A percentile compares a stretch with the other conserved stretches of the same genome.
These are phyloP conservation scores for Trematocara variabile DNA, from an alignment of 2,113 vertebrate genomes.

Conservation along the genomic window DNA sequence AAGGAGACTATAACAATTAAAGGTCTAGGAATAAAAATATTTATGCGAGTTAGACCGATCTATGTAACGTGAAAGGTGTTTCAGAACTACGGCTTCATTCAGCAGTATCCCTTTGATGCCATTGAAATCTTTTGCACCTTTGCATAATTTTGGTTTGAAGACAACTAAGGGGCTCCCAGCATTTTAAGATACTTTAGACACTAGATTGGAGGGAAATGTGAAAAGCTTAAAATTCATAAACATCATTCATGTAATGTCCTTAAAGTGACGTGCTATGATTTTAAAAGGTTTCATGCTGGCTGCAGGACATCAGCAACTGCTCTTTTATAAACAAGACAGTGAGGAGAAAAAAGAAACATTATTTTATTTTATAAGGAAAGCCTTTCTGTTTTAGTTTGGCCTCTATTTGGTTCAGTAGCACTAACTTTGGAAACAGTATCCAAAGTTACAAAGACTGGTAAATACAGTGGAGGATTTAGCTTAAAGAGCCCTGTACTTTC, in stretches of 20 bases:
- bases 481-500: not conserved
- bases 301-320: not conserved
- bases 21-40: not conserved
- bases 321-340: not conserved
- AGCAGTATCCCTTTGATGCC: not conserved
- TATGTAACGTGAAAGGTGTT: not conserved
- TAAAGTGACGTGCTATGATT: not conserved
- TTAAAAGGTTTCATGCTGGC: not conserved
- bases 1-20: not conserved
- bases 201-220: not conserved
- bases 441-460: not conserved
- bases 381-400: not conserved
- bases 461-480: not conserved
- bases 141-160: not conserved
- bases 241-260: not conserved
- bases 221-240: not conserved
- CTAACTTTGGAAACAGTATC: not conserved
- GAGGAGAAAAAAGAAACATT: not conserved
- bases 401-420: not conserved
- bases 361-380: not conserved
- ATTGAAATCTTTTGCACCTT: not conserved
- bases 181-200: not conserved
- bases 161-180: no score
- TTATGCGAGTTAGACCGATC: not conserved
- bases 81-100: not conserved